Evolutionary conservation across 2,888 invertebrate species (phyloP).

Genomic region (Mythimna lalbum): DNA sequence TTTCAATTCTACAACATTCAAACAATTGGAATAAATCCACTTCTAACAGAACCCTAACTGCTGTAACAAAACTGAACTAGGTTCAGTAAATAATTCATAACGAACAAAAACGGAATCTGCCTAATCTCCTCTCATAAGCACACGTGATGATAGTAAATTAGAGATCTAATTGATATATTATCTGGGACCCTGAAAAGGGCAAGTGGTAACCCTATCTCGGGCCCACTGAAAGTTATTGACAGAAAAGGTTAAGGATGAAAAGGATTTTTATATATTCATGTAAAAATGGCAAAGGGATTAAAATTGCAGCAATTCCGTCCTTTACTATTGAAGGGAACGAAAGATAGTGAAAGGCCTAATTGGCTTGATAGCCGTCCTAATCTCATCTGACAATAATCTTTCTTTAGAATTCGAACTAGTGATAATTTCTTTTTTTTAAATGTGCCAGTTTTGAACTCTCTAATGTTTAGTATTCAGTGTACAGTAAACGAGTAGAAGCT

Average conservation of each 20-base stretch:
- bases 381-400: too few relatives aligned
- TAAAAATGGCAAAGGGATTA: neutral
- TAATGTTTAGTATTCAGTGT: neutral
- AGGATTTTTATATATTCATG: conserved; percentile 7
- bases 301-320: neutral
- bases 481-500: neutral
- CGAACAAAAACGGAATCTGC: conserved; percentile 52
- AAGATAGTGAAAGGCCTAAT: too few relatives aligned
- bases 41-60: conserved; percentile 38
- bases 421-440: too few relatives aligned
- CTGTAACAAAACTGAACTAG: conserved; percentile 41
- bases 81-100: conserved; percentile 60
- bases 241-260: conserved; percentile 28
- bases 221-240: conserved; percentile 22
- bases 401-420: too few relatives aligned
- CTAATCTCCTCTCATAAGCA: conserved; percentile 59
- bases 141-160: conserved; percentile 59
- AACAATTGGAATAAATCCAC: conserved; percentile 53
- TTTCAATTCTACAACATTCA: conserved; percentile 37
- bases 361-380: too few relatives aligned
- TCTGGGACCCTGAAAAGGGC: conserved; percentile 57
- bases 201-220: conserved; percentile 23
- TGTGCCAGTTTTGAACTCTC: too few relatives aligned
- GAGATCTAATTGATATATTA: conserved; percentile 68
- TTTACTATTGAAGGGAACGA: neutral